Conservation (phyloP, 2,797 vertebrate genomes). For the Sebastes goodei region DNA sequence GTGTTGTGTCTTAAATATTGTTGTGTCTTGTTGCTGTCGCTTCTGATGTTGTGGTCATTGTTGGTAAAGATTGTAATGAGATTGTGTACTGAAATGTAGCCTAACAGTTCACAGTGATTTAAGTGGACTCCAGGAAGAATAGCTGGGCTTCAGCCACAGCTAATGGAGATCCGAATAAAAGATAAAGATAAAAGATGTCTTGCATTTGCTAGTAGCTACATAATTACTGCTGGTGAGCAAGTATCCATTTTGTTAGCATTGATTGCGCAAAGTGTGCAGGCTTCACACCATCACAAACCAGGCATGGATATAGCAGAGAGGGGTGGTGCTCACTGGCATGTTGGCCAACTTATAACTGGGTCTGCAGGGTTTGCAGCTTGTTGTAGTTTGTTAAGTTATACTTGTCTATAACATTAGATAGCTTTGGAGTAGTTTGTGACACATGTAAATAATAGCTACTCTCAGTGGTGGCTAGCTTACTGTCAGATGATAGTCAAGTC, state of each 20-base stretch:
- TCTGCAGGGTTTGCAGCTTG: neutral
- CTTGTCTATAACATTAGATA: neutral
- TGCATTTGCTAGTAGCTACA: neutral
- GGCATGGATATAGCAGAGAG: constrained; percentile 57
- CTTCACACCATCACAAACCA: constrained; percentile 67
- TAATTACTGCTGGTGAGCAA: neutral
- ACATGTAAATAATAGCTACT: neutral
- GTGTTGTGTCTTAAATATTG: no score
- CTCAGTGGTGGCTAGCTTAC: neutral
- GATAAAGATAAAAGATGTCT: no score
- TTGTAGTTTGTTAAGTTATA: neutral
- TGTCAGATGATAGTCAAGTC: neutral
- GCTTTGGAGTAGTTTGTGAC: neutral
- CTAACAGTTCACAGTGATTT: no score
- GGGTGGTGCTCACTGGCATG: constrained; percentile 68
- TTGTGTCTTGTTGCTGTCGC: no score
- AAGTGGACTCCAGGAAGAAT: no score
- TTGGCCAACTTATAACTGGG: neutral
- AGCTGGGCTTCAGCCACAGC: no score
- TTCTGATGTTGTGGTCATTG: no score
- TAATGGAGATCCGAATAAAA: no score
- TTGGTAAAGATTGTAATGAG: no score
- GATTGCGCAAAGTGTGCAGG: constrained; percentile 50
- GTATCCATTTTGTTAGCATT: constrained; percentile 42
- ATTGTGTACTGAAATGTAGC: no score